Conservation (phyloP, 1,140 invertebrate species). For the Teleopsis dalmanni region DNA sequence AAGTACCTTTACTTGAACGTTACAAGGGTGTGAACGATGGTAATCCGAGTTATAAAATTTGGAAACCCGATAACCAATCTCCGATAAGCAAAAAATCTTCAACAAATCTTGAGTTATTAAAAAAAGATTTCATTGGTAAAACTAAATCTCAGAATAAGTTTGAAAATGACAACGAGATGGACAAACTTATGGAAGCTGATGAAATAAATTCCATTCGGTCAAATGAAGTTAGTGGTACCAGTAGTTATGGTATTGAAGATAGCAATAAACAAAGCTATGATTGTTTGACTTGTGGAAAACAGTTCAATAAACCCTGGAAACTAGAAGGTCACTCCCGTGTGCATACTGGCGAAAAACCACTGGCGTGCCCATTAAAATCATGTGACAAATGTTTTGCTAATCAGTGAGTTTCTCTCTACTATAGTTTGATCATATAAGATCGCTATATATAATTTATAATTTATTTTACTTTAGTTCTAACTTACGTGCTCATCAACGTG, state of each 20-base stretch:
- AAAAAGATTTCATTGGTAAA: too few species aligned
- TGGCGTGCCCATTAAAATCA: constrained; percentile 52
- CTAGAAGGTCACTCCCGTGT: constrained; percentile 59
- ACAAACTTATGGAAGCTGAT: too few species aligned
- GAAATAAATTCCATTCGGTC: too few species aligned
- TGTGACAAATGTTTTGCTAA: constrained; percentile 68
- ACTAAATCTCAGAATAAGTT: too few species aligned
- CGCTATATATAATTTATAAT: background rate
- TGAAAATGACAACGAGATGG: too few species aligned
- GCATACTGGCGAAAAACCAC: constrained; percentile 63
- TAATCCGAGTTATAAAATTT: constrained; percentile 9
- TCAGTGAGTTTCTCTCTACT: too few species aligned
- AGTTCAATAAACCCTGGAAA: constrained; percentile 59
- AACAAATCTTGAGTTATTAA: too few species aligned
- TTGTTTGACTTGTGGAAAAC: constrained; percentile 50
- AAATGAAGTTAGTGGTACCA: too few species aligned
- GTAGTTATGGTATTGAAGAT: too few species aligned
- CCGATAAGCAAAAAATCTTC: too few species aligned
- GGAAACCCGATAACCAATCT: constrained; percentile 3
- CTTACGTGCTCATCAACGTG: constrained; percentile 61
- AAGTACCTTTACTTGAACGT: constrained; percentile 10
- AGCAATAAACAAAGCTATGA: too few species aligned
- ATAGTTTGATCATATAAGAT: background rate
- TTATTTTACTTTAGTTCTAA: constrained; percentile 51
- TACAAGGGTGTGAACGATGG: constrained; percentile 5